A percentile compares a stretch with the other conserved stretches of the same genome.
Conservation (phyloP, 2,797 vertebrate genomes). For the Masticophis lateralis region DNA sequence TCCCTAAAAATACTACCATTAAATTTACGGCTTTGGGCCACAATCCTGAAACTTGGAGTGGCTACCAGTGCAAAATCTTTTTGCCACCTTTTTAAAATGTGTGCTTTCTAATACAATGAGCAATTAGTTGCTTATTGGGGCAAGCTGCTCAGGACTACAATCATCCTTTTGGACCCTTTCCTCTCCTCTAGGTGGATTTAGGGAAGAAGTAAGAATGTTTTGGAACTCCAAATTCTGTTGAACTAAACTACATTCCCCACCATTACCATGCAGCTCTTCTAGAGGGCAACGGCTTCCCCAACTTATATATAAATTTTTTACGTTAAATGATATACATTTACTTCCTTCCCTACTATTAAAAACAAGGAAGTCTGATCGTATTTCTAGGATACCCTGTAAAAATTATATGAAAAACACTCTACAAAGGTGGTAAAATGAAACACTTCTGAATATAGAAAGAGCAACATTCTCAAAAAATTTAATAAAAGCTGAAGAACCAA, state of each 20-base stretch:
- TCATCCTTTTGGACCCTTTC: not conserved
- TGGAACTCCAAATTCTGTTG: not conserved
- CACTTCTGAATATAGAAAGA: not conserved
- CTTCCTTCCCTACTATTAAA: not conserved
- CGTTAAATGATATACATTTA: not conserved
- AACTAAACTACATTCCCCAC: not conserved
- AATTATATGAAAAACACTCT: not conserved
- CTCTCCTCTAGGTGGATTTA: not conserved
- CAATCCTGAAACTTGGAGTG: not conserved
- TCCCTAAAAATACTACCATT: not conserved
- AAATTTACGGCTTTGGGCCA: not conserved
- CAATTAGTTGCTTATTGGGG: not conserved
- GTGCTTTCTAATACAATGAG: not conserved
- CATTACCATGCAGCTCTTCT: not conserved
- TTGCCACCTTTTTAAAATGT: not conserved
- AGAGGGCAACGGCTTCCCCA: not conserved
- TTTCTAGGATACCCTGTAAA: not conserved
- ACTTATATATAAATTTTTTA: not conserved
- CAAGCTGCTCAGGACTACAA: not conserved
- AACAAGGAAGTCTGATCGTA: not conserved
- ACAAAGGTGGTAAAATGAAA: not conserved
- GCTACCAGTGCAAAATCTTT: not conserved
- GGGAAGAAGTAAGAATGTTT: not conserved
- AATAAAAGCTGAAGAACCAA: not conserved
- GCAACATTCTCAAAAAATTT: not conserved